phyloP scores from a whole-genome alignment of 2,888 invertebrate genomes.

The Magallana nippona region DNA sequence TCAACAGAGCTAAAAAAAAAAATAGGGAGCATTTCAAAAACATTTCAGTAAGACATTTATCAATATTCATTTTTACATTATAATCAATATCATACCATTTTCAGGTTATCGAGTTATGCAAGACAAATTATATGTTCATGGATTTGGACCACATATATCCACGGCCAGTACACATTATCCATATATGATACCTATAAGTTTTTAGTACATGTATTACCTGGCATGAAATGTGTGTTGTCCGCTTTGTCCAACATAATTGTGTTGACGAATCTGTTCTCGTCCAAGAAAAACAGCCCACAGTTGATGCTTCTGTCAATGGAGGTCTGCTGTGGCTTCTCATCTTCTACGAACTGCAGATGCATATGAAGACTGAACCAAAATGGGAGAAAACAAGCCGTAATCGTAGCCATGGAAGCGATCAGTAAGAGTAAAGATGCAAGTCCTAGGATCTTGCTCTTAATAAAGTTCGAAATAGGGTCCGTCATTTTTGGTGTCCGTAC shows the following conservation, averaged over 20 bases:
- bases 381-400: slow-evolving; percentile 33
- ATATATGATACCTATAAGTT: background rate
- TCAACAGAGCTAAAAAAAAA: slow-evolving; percentile 53
- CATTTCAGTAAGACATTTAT: background rate
- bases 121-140: too few species aligned
- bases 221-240: slow-evolving; percentile 46
- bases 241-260: slow-evolving; percentile 46
- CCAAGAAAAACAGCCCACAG: slow-evolving; percentile 47
- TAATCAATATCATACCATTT: too few species aligned
- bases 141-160: too few species aligned
- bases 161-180: too few species aligned
- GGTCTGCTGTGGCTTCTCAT: slow-evolving; percentile 23
- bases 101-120: too few species aligned
- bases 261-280: slow-evolving; percentile 48
- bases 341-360: slow-evolving; percentile 40
- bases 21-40: background rate
- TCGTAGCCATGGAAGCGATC: slow-evolving; percentile 31
- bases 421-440: slow-evolving; percentile 33
- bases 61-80: too few species aligned
- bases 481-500: slow-evolving; percentile 36
- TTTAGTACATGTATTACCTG: slow-evolving; percentile 42
- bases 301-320: slow-evolving; percentile 32
- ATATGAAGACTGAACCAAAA: slow-evolving; percentile 47
- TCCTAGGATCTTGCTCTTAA: slow-evolving; percentile 32
- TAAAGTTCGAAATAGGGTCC: slow-evolving; percentile 36